Percentiles rank a stretch among this genome's conserved stretches.
These are phyloP conservation scores for Pangasius djambal DNA, from an alignment of 2,797 vertebrate species.

Conservation along the genomic window DNA sequence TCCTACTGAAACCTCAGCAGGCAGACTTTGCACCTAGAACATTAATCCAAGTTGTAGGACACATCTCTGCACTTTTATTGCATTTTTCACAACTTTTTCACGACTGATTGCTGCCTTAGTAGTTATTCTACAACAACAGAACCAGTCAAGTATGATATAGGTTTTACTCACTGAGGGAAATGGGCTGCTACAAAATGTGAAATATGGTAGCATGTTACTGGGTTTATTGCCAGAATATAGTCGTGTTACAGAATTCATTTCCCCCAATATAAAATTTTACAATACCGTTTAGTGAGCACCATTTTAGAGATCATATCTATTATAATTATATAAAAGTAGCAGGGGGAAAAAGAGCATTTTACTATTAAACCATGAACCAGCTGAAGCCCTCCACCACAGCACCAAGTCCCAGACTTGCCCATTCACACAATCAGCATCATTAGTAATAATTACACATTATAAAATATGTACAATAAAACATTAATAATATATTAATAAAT, in stretches of 20 bases:
- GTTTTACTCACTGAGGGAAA: neutral
- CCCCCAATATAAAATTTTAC: neutral
- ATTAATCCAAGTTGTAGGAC: neutral
- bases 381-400: conserved; percentile 60
- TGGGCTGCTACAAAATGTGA: neutral
- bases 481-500: neutral
- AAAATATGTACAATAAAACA: conserved; percentile 7
- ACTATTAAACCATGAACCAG: conserved; percentile 31
- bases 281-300: conserved; percentile 46
- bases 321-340: conserved; percentile 5
- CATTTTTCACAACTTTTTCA: neutral
- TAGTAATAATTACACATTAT: conserved; percentile 67
- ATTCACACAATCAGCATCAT: conserved; percentile 71
- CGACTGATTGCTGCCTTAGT: neutral
- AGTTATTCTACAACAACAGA: neutral
- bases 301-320: conserved; percentile 3
- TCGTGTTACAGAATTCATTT: neutral
- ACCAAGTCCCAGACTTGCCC: conserved; percentile 69
- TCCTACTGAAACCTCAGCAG: neutral
- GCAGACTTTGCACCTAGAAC: neutral
- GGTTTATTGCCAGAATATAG: neutral
- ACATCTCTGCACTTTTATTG: neutral
- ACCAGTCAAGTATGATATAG: neutral
- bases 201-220: neutral
- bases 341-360: neutral